Conservation (phyloP, 2,888 invertebrate genomes). For the Suillia variegata region DNA sequence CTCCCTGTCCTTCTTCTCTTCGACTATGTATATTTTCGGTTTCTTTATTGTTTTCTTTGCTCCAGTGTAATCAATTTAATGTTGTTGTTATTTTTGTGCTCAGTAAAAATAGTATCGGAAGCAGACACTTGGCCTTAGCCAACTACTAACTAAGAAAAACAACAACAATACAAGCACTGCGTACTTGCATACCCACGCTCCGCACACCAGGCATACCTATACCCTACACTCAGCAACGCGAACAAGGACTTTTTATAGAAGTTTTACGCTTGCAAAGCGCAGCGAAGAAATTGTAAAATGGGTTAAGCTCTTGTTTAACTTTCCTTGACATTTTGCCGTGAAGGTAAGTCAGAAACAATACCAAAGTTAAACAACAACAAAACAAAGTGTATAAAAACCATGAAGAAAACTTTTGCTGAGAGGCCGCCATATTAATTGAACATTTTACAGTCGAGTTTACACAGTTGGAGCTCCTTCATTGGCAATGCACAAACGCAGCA, state of each 20-base stretch:
- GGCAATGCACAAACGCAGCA: not conserved
- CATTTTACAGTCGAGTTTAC: slow-evolving; percentile 1
- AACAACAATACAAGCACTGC: not conserved
- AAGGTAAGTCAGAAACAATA: not conserved
- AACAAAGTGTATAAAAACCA: not conserved
- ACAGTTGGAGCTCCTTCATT: not conserved
- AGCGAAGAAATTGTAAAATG: slow-evolving; percentile 2
- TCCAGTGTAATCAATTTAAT: slow-evolving; percentile 1
- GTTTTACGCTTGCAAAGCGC: slow-evolving; percentile 1
- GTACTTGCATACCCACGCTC: too few species aligned
- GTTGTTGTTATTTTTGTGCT: too few species aligned
- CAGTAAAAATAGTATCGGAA: not conserved
- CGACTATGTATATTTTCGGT: not conserved
- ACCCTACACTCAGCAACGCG: too few species aligned
- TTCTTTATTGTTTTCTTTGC: not conserved
- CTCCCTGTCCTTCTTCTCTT: too few species aligned
- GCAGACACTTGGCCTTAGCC: not conserved
- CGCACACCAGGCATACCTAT: not conserved
- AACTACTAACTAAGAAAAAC: not conserved
- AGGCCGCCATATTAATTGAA: slow-evolving; percentile 7
- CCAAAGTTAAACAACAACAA: not conserved
- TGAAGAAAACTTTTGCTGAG: not conserved
- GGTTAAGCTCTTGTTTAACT: slow-evolving; percentile 3
- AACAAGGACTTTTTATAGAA: slow-evolving; percentile 6
- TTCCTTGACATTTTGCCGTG: slow-evolving; percentile 3